These are phyloP conservation scores for Nemoura dubitans DNA, from an alignment of 2,888 invertebrate species.

Conservation along the genomic window DNA sequence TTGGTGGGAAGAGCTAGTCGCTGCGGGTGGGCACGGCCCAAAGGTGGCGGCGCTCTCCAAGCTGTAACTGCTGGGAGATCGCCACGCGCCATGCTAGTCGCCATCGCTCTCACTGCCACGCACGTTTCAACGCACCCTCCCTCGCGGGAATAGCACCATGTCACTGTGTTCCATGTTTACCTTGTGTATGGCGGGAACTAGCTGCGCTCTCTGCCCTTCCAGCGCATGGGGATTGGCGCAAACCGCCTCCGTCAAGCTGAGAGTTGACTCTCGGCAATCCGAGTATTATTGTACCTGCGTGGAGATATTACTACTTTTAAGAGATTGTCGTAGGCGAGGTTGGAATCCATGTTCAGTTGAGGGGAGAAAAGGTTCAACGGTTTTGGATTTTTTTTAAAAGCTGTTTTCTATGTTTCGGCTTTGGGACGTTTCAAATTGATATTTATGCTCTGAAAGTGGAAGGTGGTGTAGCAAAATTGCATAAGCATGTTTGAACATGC, in stretches of 20 bases:
- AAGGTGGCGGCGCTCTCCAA: conserved; percentile 44
- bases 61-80: conserved; percentile 39
- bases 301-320: not conserved
- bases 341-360: not conserved
- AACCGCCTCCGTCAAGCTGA: too few species aligned
- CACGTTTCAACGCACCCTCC: not conserved
- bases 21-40: not conserved
- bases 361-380: not conserved
- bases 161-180: not conserved
- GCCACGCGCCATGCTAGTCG: not conserved
- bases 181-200: not conserved
- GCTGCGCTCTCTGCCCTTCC: not conserved
- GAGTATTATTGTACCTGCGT: not conserved
- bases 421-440: not conserved
- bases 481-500: not conserved
- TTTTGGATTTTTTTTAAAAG: not conserved
- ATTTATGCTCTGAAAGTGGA: not conserved
- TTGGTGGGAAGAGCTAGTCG: conserved; percentile 69
- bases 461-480: not conserved
- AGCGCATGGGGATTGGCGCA: too few species aligned
- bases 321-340: not conserved
- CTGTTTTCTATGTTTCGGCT: not conserved
- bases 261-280: not conserved
- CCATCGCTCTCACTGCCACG: not conserved
- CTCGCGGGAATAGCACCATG: not conserved